Conservation (phyloP, 2,113 vertebrate genomes). For the Megaleporinus macrocephalus region DNA sequence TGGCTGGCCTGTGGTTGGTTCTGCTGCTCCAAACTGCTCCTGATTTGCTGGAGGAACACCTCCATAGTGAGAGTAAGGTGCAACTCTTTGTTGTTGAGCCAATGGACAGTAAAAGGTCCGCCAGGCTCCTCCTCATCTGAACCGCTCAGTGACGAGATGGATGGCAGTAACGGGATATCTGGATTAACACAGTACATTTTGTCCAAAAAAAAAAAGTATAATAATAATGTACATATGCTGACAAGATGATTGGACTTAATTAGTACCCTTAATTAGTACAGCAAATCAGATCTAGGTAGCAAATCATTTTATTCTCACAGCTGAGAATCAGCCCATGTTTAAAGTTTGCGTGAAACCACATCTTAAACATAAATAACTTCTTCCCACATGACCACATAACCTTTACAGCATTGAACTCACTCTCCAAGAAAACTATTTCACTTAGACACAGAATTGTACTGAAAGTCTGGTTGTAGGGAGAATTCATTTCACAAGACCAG, state of each 20-base stretch:
- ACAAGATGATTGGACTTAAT: too few relatives aligned
- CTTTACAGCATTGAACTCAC: not conserved
- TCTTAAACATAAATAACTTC: constrained; percentile 8
- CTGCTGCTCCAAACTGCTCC: constrained; percentile 86
- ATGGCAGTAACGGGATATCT: constrained; percentile 98
- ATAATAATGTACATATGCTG: too few relatives aligned
- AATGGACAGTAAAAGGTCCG: constrained; percentile 94
- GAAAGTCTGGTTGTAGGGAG: not conserved
- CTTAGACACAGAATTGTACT: not conserved
- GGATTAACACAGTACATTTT: constrained; percentile 40
- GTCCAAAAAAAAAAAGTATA: not conserved
- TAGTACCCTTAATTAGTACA: too few relatives aligned
- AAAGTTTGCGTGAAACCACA: constrained; percentile 3
- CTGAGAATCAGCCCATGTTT: not conserved
- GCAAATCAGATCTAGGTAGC: not conserved
- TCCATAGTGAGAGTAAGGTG: constrained; percentile 96
- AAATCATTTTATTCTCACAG: not conserved
- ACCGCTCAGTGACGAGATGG: constrained; percentile 90
- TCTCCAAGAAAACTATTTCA: not conserved
- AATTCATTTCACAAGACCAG: not conserved
- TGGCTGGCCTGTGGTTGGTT: constrained; percentile 65
- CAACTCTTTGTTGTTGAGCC: constrained; percentile 98
- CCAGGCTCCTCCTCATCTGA: constrained; percentile 87
- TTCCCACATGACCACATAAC: constrained; percentile 14
- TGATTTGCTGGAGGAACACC: constrained; percentile 92